Conservation (phyloP, 2,888 invertebrate genomes). For the Litoditis marina region DNA sequence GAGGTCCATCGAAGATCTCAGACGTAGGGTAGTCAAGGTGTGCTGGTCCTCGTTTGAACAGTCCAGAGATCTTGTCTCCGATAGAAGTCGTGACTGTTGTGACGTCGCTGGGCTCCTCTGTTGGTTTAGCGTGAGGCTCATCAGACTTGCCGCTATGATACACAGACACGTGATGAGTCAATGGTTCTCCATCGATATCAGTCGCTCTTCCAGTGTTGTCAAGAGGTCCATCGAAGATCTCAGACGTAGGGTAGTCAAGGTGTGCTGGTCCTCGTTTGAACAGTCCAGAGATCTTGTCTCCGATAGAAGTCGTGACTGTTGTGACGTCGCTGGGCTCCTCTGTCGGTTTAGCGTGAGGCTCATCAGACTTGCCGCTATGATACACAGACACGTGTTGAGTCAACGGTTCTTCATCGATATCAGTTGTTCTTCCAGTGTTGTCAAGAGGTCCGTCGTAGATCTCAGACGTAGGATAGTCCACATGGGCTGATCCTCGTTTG, state of each 20-base stretch:
- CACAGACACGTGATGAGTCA: conserved; percentile 23
- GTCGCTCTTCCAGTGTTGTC: conserved; percentile 19
- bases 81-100: too few relatives aligned
- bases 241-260: conserved; percentile 28
- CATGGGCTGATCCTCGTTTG: conserved; percentile 29
- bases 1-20: conserved; percentile 6
- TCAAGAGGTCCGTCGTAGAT: conserved; percentile 30
- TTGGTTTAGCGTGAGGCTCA: conserved; percentile 20
- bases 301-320: too few relatives aligned
- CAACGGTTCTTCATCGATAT: conserved; percentile 32
- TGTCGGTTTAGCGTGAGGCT: too few relatives aligned
- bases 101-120: not conserved
- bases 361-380: conserved; percentile 10
- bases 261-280: conserved; percentile 27
- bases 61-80: too few relatives aligned
- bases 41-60: too few relatives aligned
- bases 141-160: conserved; percentile 22
- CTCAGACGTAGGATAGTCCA: conserved; percentile 20
- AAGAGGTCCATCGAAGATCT: conserved; percentile 24
- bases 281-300: conserved; percentile 20
- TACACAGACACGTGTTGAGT: conserved; percentile 23
- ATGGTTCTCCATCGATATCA: conserved; percentile 33
- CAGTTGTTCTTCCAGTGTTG: conserved; percentile 14
- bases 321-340: too few relatives aligned
- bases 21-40: not conserved